A percentile compares a stretch with the other conserved stretches of the same genome.
Conservation (phyloP, 2,113 vertebrate species). For the Pogona vitticeps region DNA sequence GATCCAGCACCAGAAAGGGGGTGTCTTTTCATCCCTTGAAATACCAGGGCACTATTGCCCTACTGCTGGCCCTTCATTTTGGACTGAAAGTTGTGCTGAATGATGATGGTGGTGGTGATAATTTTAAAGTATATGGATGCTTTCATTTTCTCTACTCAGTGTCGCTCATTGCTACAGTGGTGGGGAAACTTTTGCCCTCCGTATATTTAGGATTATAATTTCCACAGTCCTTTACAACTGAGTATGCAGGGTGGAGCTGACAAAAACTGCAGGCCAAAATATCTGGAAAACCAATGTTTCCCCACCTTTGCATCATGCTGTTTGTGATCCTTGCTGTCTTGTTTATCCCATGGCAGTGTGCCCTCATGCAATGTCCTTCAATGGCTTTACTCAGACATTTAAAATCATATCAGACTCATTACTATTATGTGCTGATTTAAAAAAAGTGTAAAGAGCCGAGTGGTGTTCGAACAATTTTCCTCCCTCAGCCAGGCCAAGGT, state of each 20-base stretch:
- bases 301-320: not conserved
- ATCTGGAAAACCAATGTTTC: too few species aligned
- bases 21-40: not conserved
- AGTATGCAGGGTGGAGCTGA: too few species aligned
- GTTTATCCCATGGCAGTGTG: not conserved
- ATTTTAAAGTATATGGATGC: too few species aligned
- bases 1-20: too few species aligned
- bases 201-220: too few species aligned
- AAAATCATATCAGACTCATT: slow-evolving; percentile 28
- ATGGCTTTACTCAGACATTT: not conserved
- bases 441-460: not conserved
- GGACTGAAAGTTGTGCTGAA: not conserved
- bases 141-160: too few species aligned
- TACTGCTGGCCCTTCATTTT: not conserved
- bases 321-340: not conserved
- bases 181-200: too few species aligned
- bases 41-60: too few species aligned
- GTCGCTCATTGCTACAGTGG: too few species aligned
- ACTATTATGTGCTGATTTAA: slow-evolving; percentile 18
- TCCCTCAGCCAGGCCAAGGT: slow-evolving; percentile 23
- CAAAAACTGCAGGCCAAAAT: too few species aligned
- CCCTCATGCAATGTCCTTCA: not conserved
- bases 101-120: too few species aligned
- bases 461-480: not conserved
- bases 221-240: too few species aligned